phyloP scores from a whole-genome alignment of 2,797 vertebrate genomes.

The Cetoscarus ocellatus region DNA sequence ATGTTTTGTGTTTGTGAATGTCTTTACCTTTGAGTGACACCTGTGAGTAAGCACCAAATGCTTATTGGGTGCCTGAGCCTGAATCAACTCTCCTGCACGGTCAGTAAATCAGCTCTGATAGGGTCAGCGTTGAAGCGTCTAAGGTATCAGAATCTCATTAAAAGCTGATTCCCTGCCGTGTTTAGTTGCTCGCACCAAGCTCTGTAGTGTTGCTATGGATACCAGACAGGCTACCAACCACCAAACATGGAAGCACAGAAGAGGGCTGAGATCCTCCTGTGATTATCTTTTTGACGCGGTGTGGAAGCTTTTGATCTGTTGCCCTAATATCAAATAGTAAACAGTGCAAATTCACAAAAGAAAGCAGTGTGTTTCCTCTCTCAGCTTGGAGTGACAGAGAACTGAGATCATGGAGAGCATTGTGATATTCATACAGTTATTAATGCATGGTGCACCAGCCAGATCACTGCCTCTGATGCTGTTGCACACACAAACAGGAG shows the following conservation, averaged over 20 bases:
- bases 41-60: constrained; percentile 38
- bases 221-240: constrained; percentile 71
- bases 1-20: constrained; percentile 6
- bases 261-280: constrained; percentile 42
- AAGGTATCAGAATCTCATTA: constrained; percentile 75
- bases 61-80: constrained; percentile 41
- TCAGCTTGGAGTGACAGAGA: constrained; percentile 63
- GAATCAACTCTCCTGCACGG: constrained; percentile 55
- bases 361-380: constrained; percentile 33
- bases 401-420: constrained; percentile 47
- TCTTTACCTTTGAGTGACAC: constrained; percentile 19
- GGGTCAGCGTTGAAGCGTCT: constrained; percentile 60
- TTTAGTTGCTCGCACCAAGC: constrained; percentile 63
- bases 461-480: constrained; percentile 65
- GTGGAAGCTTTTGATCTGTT: constrained; percentile 44
- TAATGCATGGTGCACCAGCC: constrained; percentile 73
- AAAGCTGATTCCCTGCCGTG: constrained; percentile 62
- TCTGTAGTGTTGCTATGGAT: constrained; percentile 76
- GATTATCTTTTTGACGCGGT: constrained; percentile 51
- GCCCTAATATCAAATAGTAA: constrained; percentile 38
- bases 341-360: constrained; percentile 32
- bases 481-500: constrained; percentile 46
- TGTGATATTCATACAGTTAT: constrained; percentile 76
- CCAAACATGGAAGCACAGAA: constrained; percentile 55
- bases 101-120: constrained; percentile 73